A percentile compares a stretch with the other conserved stretches of the same genome.
Conservation (phyloP, 2,113 vertebrate species). For the Gasterosteus aculeatus region DNA sequence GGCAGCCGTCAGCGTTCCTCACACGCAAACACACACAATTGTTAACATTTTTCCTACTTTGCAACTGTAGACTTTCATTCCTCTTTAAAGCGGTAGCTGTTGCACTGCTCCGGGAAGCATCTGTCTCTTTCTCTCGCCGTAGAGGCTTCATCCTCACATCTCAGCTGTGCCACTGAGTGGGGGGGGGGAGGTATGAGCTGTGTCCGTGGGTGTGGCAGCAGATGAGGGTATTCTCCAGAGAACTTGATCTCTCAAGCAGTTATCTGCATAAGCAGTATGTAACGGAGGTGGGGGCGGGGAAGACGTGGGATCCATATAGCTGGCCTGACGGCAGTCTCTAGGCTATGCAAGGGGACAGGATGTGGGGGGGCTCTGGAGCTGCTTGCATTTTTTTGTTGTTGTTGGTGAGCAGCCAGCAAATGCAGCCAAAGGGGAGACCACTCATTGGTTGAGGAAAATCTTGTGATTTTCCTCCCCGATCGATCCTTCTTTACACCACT, state of each 20-base stretch:
- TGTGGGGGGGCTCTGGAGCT: slow-evolving; percentile 3
- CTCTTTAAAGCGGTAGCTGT: background rate
- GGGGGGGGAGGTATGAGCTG: background rate
- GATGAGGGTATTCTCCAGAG: slow-evolving; percentile 59
- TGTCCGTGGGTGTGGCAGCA: slow-evolving; percentile 45
- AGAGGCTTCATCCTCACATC: background rate
- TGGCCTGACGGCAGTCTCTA: slow-evolving; percentile 29
- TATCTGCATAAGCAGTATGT: slow-evolving; percentile 58
- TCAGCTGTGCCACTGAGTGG: slow-evolving; percentile 45
- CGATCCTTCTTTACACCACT: slow-evolving; percentile 12
- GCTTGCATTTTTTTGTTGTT: slow-evolving; percentile 3
- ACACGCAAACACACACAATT: background rate
- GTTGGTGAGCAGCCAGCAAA: slow-evolving; percentile 14
- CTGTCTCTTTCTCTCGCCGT: slow-evolving; percentile 7
- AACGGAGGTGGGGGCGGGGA: slow-evolving; percentile 47
- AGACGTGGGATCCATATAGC: slow-evolving; percentile 58
- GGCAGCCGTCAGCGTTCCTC: no score
- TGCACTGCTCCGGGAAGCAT: slow-evolving; percentile 12
- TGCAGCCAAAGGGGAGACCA: background rate
- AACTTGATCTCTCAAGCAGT: slow-evolving; percentile 57
- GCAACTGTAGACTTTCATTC: background rate
- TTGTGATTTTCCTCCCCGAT: background rate
- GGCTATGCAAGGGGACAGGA: slow-evolving; percentile 30
- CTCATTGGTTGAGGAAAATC: background rate
- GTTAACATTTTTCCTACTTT: background rate